Evolutionary conservation across 2,888 invertebrate genomes (phyloP).

Genomic region (Chrysolina oricalcia): DNA sequence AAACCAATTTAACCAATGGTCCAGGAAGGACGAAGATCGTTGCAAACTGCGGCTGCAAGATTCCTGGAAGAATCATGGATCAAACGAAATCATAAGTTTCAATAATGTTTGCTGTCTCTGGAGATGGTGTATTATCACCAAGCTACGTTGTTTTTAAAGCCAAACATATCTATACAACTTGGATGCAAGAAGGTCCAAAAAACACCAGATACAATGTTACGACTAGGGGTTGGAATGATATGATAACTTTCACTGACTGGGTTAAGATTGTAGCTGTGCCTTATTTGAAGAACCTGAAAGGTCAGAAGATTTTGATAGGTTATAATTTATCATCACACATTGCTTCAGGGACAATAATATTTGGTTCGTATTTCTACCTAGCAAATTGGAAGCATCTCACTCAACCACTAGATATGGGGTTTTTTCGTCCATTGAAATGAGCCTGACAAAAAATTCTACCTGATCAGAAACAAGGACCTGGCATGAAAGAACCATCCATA

Average conservation of each 20-base stretch:
- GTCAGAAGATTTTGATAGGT: constrained; percentile 19
- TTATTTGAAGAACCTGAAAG: constrained; percentile 9
- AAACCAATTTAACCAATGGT: constrained; percentile 62
- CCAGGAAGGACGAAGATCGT: constrained; percentile 56
- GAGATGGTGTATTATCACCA: constrained; percentile 20
- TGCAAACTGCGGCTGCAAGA: constrained; percentile 52
- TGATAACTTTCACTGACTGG: constrained; percentile 31
- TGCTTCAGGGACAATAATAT: constrained; percentile 11
- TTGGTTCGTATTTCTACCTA: constrained; percentile 11
- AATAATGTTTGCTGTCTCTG: constrained; percentile 32
- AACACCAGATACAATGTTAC: constrained; percentile 24
- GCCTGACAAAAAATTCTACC: too few relatives aligned
- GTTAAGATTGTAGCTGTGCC: constrained; percentile 23
- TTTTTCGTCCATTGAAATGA: constrained; percentile 20
- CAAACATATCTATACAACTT: constrained; percentile 28
- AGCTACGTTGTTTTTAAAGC: constrained; percentile 30
- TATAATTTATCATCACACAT: constrained; percentile 23
- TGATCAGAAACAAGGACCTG: too few relatives aligned
- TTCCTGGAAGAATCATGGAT: constrained; percentile 60
- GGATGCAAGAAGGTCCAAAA: constrained; percentile 33
- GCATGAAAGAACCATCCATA: too few relatives aligned
- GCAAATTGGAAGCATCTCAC: constrained; percentile 11
- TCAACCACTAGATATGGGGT: neutral
- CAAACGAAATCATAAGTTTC: constrained; percentile 26
- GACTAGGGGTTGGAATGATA: constrained; percentile 24